Evolutionary conservation across 2,888 invertebrate genomes (phyloP).

Genomic region (Flexamia atlantica): DNA sequence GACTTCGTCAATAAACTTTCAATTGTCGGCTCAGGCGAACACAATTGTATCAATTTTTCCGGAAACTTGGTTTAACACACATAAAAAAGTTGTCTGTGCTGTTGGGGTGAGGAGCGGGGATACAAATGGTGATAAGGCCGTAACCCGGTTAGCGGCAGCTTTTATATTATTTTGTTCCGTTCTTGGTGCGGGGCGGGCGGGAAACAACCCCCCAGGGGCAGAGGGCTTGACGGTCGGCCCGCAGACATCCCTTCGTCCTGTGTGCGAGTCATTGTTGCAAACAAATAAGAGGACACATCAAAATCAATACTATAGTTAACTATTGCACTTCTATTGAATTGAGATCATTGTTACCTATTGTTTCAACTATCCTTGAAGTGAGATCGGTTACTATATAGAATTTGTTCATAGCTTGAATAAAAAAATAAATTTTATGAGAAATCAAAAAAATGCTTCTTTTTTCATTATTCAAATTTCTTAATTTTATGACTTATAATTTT

Average conservation of each 20-base stretch:
- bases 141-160: constrained; percentile 65
- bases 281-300: background rate
- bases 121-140: constrained; percentile 65
- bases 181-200: constrained; percentile 49
- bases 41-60: constrained; percentile 56
- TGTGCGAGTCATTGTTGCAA: constrained; percentile 13
- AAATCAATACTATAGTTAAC: background rate
- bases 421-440: too few relatives aligned
- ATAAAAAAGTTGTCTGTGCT: constrained; percentile 54
- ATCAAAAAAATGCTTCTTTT: too few relatives aligned
- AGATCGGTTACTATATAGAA: too few relatives aligned
- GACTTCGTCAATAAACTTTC: constrained; percentile 45
- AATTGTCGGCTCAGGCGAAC: constrained; percentile 45
- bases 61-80: constrained; percentile 54
- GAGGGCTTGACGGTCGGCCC: background rate
- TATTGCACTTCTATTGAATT: too few relatives aligned
- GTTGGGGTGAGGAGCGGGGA: constrained; percentile 50
- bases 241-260: constrained; percentile 8
- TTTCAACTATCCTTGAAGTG: too few relatives aligned
- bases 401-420: too few relatives aligned
- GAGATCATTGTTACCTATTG: too few relatives aligned
- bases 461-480: too few relatives aligned
- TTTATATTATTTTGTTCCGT: constrained; percentile 65
- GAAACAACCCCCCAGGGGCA: constrained; percentile 29
- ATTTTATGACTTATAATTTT: too few relatives aligned